phyloP scores from a whole-genome alignment of 2,888 invertebrate species.

The Aspidiotus destructor region DNA sequence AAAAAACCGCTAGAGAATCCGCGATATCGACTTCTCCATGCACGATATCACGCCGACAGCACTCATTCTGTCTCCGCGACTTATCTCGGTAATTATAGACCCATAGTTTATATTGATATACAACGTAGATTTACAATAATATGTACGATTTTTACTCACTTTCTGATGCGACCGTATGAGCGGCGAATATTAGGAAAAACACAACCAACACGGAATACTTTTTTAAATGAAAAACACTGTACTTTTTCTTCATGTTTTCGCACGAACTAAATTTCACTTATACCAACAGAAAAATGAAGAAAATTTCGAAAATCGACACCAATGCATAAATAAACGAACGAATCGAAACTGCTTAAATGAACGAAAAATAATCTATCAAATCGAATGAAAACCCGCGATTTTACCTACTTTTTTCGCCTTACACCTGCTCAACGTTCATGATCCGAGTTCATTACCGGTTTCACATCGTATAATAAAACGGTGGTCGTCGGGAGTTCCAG shows the following conservation, averaged over 20 bases:
- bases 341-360: background rate
- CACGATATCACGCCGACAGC: too few species aligned
- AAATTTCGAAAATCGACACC: background rate
- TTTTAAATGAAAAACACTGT: slow-evolving; percentile 29
- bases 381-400: slow-evolving; percentile 10
- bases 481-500: slow-evolving; percentile 28
- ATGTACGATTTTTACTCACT: slow-evolving; percentile 10
- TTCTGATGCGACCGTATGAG: slow-evolving; percentile 7
- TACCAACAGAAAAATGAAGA: slow-evolving; percentile 6
- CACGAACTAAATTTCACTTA: background rate
- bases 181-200: slow-evolving; percentile 21
- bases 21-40: too few species aligned
- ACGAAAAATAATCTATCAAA: slow-evolving; percentile 6
- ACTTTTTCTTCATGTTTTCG: slow-evolving; percentile 24
- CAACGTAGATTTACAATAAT: too few species aligned
- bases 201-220: slow-evolving; percentile 26
- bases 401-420: slow-evolving; percentile 7
- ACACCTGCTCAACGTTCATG: slow-evolving; percentile 29
- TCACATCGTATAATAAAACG: slow-evolving; percentile 27
- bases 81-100: too few species aligned
- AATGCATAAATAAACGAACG: slow-evolving; percentile 1
- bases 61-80: too few species aligned
- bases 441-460: slow-evolving; percentile 30
- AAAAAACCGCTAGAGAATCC: too few species aligned
- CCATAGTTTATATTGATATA: too few species aligned